Evolutionary conservation across 2,113 vertebrate genomes (phyloP).

Genomic region (Onychostoma macrolepis): DNA sequence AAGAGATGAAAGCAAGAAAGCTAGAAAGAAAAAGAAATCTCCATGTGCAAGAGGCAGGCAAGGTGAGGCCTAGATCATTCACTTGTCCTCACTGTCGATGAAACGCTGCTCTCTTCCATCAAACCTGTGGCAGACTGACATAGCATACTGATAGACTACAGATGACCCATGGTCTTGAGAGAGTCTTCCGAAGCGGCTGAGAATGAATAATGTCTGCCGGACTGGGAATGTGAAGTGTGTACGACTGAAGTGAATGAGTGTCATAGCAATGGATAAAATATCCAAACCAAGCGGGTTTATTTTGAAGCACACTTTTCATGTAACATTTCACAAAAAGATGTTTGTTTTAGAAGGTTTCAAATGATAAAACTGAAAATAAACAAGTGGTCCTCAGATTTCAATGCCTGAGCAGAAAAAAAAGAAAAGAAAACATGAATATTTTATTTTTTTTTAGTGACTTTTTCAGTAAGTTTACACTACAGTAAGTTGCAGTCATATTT

Average conservation of each 20-base stretch:
- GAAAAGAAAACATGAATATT: too few species aligned
- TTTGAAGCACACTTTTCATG: neutral
- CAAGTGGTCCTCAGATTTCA: neutral
- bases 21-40: neutral
- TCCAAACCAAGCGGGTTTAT: neutral
- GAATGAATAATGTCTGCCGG: conserved; percentile 27
- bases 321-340: neutral
- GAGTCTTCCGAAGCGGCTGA: conserved; percentile 17
- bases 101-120: conserved; percentile 41
- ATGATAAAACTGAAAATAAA: neutral
- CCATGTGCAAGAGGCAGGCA: conserved; percentile 22
- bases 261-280: neutral
- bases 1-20: conserved; percentile 18
- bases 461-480: too few species aligned
- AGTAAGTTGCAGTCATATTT: too few species aligned
- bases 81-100: conserved; percentile 12
- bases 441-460: too few species aligned
- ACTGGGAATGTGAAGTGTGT: neutral
- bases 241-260: neutral
- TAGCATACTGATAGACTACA: conserved; percentile 34
- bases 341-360: neutral
- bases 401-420: too few species aligned
- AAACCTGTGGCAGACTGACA: conserved; percentile 18
- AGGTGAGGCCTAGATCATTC: conserved; percentile 18
- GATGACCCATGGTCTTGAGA: conserved; percentile 15